Evolutionary conservation across 2,113 vertebrate species (phyloP).

Genomic region (Phrynosoma blainvillii): DNA sequence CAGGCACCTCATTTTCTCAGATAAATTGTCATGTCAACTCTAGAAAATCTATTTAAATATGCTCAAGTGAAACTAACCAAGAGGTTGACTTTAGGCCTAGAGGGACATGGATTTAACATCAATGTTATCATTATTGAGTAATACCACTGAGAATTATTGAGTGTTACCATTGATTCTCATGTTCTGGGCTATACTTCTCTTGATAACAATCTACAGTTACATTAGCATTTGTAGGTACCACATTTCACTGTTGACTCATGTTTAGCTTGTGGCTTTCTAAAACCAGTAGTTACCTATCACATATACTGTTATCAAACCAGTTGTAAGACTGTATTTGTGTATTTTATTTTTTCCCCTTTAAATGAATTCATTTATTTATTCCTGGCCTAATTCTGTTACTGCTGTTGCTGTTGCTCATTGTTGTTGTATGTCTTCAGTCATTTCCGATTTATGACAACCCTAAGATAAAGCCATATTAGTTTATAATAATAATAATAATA

Average conservation of each 20-base stretch:
- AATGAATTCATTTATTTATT: neutral
- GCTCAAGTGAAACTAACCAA: conserved; percentile 1
- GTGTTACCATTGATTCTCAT: neutral
- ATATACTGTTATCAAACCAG: neutral
- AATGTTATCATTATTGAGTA: neutral
- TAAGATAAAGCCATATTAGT: too few relatives aligned
- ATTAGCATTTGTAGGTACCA: neutral
- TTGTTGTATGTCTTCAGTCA: too few relatives aligned
- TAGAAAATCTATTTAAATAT: neutral
- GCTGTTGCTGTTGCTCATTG: too few relatives aligned
- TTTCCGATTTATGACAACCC: too few relatives aligned
- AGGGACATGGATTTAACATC: neutral
- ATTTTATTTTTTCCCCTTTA: neutral
- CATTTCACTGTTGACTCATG: neutral
- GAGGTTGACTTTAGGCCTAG: neutral
- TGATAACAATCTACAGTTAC: neutral
- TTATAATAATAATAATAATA: too few relatives aligned
- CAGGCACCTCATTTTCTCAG: neutral
- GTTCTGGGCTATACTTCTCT: neutral
- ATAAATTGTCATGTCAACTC: neutral
- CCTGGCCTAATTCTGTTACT: neutral
- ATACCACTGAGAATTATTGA: neutral
- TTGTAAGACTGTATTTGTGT: neutral
- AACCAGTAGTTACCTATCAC: neutral
- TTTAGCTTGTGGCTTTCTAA: neutral